Evolutionary conservation across 2,888 invertebrate species (phyloP), one percentile per base, ranked within the genome.

Genomic region (Trilocha varians): DNA sequence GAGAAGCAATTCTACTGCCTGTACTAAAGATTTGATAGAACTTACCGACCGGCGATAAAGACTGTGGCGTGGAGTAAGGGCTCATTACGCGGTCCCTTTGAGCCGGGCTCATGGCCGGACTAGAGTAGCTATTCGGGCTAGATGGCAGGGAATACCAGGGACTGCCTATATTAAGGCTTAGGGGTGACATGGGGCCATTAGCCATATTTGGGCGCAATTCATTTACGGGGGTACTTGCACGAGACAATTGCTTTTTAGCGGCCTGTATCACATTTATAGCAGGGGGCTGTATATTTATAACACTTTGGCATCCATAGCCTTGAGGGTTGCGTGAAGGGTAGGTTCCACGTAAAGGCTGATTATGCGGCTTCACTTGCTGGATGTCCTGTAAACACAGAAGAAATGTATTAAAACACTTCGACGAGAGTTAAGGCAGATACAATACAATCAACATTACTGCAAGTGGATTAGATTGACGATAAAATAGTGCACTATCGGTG

Each of bases 11-110:
- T 42, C 66, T 70, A 42, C 55, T 71, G 0, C 61, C 62, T 0
- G 78, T 75, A 44, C 78, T 78, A 51, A 72, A 78, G 43, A 62
- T 57, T 42, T 73, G 74, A 32, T 62, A 62, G 50, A 65, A 80
- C 34, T 67, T 75, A 11, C 72, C 71, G 0, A 70, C 70, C 0
- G 84, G 80, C 0, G 82, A 83, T 38, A 82, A 44, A 1, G 79
- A 79, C 44, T 77, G 79, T 0, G 82, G 76, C 1, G 82, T 78
- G 38, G 73, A 65, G 44, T 82, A 83, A 0, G 80, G 79, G 38
- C 83, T 83, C 45, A 74, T 59, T 3, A 72, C 56, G 34, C 70
- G 69, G 13, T 79, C 78, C 43, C 60, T 66, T 32, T 70, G 75
- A 11, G 65, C 74, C 5, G 84, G 84, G 39, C 82, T 82, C 52